A percentile compares a stretch with the other conserved stretches of the same genome.
These are phyloP conservation scores for Lathronympha strigana DNA, from an alignment of 2,888 invertebrate genomes.

Conservation along the genomic window DNA sequence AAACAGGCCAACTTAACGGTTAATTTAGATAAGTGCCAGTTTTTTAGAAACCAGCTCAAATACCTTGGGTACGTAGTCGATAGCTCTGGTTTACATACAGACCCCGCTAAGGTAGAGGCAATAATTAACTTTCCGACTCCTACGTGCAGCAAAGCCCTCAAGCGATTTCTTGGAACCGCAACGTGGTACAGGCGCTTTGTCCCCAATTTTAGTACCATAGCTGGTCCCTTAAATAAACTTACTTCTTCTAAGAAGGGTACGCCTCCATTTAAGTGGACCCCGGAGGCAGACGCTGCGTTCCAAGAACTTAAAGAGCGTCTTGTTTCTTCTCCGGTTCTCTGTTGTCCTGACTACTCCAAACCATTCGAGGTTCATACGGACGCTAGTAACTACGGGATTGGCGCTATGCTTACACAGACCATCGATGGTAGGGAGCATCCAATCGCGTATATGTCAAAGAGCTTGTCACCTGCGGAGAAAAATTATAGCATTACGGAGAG, in stretches of 20 bases:
- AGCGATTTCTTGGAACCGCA: conserved; percentile 43
- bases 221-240: conserved; percentile 33
- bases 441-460: conserved; percentile 42
- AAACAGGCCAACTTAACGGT: background rate
- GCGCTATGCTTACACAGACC: conserved; percentile 42
- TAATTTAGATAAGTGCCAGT: conserved; percentile 11
- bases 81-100: background rate
- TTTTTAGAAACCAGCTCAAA: background rate
- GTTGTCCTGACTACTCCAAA: conserved; percentile 41
- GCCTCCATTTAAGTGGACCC: conserved; percentile 37
- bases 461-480: conserved; percentile 32
- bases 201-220: conserved; percentile 42
- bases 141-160: conserved; percentile 41
- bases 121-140: conserved; percentile 45
- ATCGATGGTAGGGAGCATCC: conserved; percentile 35
- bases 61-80: conserved; percentile 11
- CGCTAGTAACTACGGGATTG: conserved; percentile 41
- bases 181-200: conserved; percentile 43
- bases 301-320: conserved; percentile 34
- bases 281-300: conserved; percentile 42
- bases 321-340: conserved; percentile 39
- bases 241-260: conserved; percentile 11
- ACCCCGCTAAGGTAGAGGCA: background rate
- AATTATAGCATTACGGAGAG: conserved; percentile 44
- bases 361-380: conserved; percentile 42